These are phyloP conservation scores for Oppia nitens DNA, from an alignment of 1,140 invertebrate species.

Conservation along the genomic window DNA sequence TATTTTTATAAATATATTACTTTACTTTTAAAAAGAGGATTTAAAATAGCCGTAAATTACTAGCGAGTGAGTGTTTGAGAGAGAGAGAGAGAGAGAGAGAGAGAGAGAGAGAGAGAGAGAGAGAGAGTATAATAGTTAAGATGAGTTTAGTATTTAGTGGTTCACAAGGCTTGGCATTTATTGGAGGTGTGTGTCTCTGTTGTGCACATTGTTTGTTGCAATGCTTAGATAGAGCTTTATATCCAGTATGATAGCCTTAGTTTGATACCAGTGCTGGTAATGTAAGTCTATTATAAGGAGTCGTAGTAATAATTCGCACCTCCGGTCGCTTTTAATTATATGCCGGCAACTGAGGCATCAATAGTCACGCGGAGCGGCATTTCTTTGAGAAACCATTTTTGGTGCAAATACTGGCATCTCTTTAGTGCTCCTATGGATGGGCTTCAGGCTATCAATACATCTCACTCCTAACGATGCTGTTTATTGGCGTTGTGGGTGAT, in stretches of 20 bases:
- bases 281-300: no score
- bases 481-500: neutral
- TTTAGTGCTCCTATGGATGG: neutral
- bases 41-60: neutral
- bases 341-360: conserved; percentile 2
- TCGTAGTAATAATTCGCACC: conserved; percentile 13
- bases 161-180: neutral
- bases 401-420: neutral
- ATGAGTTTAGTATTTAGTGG: neutral
- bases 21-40: neutral
- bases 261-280: no score
- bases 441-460: conserved; percentile 14
- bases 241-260: no score
- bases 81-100: neutral
- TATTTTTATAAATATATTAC: neutral
- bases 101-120: neutral
- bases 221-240: no score
- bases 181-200: neutral
- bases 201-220: neutral
- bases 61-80: neutral
- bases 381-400: neutral
- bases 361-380: conserved; percentile 12
- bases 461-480: conserved; percentile 11
- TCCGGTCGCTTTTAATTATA: conserved; percentile 13
- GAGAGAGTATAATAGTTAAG: neutral